Percentiles rank a stretch among this genome's conserved stretches.
phyloP scores from a whole-genome alignment of 1,140 invertebrate genomes.

The Cherax destructor region DNA sequence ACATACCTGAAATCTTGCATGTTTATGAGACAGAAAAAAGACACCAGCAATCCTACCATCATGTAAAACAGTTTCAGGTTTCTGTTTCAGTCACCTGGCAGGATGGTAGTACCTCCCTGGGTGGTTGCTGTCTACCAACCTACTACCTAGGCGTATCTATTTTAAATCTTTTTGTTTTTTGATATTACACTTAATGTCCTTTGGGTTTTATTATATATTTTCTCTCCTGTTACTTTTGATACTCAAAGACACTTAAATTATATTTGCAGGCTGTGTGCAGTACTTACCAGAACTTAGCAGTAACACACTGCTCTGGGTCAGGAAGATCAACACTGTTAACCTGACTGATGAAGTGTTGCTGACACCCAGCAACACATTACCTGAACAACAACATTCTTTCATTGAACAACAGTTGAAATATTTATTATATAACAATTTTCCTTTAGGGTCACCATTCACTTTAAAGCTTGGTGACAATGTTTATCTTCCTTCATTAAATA shows the following conservation, averaged over 20 bases:
- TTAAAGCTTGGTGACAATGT: constrained; percentile 27
- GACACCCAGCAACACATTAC: background rate
- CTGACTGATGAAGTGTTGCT: constrained; percentile 38
- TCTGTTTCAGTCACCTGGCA: no score
- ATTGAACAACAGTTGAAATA: constrained; percentile 25
- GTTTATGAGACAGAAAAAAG: no score
- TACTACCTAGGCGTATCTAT: no score
- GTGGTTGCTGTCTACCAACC: no score
- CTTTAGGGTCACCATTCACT: constrained; percentile 48
- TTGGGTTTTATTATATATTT: no score
- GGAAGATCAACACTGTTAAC: constrained; percentile 35
- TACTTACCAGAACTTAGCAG: constrained; percentile 20
- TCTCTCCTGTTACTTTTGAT: no score
- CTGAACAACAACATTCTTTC: background rate
- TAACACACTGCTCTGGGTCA: constrained; percentile 7
- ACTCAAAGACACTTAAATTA: background rate
- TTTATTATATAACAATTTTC: constrained; percentile 31
- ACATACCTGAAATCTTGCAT: no score
- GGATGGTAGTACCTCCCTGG: no score
- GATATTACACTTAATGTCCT: no score
- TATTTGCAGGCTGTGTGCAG: constrained; percentile 32
- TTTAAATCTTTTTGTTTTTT: no score
- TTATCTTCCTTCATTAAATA: constrained; percentile 7
- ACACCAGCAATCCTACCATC: no score
- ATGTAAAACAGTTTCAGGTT: no score